Evolutionary conservation across 2,113 vertebrate species (phyloP), one percentile per base, ranked within the genome.

Genomic region (Grus americana): DNA sequence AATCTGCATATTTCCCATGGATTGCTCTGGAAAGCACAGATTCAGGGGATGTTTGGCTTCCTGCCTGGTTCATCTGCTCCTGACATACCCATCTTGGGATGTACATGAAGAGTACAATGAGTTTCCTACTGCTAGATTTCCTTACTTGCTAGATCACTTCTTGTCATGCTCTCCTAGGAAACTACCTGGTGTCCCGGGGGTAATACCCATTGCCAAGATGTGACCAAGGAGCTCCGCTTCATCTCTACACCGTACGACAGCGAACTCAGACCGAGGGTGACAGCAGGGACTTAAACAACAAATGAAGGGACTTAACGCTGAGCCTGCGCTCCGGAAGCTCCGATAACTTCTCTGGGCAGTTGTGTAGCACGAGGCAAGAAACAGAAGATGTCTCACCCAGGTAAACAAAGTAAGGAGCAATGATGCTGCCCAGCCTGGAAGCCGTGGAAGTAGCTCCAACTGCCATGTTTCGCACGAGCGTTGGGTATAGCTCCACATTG

Each of bases 321-420:
- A 79, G 49, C 12, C 61, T 36, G 44, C 6, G 7, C 17, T 62
- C 34, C 18, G 47, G 76, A 38, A 78, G n/a, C 79, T 71, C 68
- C 7, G 9, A 14, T 22, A 58, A 20, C n/a, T n/a, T 78, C 40
- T 50, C 58, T 34, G 24, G 38, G 68, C 68, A 59, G 38, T 19
- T 27, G 27, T 14, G 23, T 22, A 19, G 36, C 2, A 5, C 50
- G 65, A 74, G 36, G 29, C 57, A 85, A 76, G 11, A 6, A 47
- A 61, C 3, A 13, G 4, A 36, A 23, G 1, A 5, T 17, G 42
- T 72, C 98, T 98, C 79, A 99, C 99, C 98, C 12, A 99, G 98
- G 96, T 98, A 99, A 87, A 99, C 98, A 24, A 99, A 98, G 85
- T 99, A 99, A 18, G 99, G 99, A 12, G 99, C 98, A 6, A 98